A percentile compares a stretch with the other conserved stretches of the same genome.
These are phyloP conservation scores for Micropoecilia bifurca DNA, from an alignment of 2,797 vertebrate genomes.

Conservation along the genomic window DNA sequence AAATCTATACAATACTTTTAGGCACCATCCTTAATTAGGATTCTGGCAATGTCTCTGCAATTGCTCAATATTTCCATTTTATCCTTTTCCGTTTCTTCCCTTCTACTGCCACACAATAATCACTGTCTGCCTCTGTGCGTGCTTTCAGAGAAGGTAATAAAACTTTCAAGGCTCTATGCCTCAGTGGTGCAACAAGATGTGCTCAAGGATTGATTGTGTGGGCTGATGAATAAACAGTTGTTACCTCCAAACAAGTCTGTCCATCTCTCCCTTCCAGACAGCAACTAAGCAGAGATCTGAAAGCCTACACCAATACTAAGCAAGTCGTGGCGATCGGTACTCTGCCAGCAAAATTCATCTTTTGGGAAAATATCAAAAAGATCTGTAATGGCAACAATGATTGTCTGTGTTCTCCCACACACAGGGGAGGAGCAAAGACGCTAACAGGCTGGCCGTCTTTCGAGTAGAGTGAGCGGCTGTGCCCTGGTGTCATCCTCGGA, in stretches of 20 bases:
- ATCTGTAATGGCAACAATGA: conserved; percentile 61
- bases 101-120: conserved; percentile 36
- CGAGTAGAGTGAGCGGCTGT: conserved; percentile 42
- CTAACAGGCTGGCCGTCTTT: conserved; percentile 46
- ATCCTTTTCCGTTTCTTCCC: conserved; percentile 30
- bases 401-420: conserved; percentile 64
- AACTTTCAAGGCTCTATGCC: conserved; percentile 51
- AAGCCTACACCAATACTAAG: conserved; percentile 44
- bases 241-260: conserved; percentile 53
- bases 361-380: conserved; percentile 52
- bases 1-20: conserved; percentile 46
- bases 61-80: conserved; percentile 57
- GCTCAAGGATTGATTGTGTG: conserved; percentile 63
- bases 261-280: conserved; percentile 48
- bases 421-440: conserved; percentile 46
- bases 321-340: conserved; percentile 35
- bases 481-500: conserved; percentile 48
- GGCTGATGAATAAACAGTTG: conserved; percentile 68
- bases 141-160: conserved; percentile 62
- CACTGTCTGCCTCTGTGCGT: conserved; percentile 41
- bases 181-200: conserved; percentile 54
- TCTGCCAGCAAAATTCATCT: conserved; percentile 45
- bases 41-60: conserved; percentile 31
- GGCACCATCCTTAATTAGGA: conserved; percentile 28
- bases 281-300: conserved; percentile 51